Evolutionary conservation across 53 echinoderm and acorn worm species (phyloP).

Genomic region (Hippasteria phrygiana): DNA sequence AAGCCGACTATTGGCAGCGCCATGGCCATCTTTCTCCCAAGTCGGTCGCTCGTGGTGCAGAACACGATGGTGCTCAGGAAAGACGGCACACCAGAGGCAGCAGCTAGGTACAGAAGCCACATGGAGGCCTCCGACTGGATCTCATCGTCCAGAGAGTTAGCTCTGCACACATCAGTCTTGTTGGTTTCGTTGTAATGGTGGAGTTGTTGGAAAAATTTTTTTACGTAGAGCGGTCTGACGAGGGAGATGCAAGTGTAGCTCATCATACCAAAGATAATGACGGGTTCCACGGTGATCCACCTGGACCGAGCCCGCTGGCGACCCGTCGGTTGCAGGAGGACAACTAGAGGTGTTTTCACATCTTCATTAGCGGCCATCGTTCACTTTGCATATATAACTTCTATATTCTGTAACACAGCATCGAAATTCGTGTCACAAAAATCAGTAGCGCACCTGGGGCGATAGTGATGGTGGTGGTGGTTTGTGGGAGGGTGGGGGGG

Average conservation of each 20-base stretch:
- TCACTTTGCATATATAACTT: no score
- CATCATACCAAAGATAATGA: constrained; percentile 21
- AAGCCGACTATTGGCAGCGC: constrained; percentile 60
- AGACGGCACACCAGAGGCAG: constrained; percentile 44
- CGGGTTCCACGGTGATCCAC: constrained; percentile 64
- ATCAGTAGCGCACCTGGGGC: no score
- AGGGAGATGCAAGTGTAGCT: constrained; percentile 3
- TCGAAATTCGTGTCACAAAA: no score
- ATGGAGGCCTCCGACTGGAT: constrained; percentile 68
- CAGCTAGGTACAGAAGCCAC: constrained; percentile 63
- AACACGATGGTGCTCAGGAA: constrained; percentile 58
- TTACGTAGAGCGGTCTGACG: constrained; percentile 46
- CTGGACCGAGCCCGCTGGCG: constrained; percentile 26
- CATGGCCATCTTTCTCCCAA: constrained; percentile 70
- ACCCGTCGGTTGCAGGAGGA: no score
- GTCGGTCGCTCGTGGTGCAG: constrained; percentile 70
- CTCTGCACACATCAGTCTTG: background rate
- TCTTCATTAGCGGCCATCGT: no score
- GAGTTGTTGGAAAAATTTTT: constrained; percentile 11
- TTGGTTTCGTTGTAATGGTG: constrained; percentile 11
- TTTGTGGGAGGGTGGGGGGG: no score
- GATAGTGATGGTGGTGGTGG: no score
- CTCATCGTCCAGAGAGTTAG: background rate
- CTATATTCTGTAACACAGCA: no score
- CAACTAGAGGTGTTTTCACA: background rate